Evolutionary conservation across 2,113 vertebrate genomes (phyloP), one percentile per base, ranked within the genome.

Genomic region (Grammomys dolichurus): DNA sequence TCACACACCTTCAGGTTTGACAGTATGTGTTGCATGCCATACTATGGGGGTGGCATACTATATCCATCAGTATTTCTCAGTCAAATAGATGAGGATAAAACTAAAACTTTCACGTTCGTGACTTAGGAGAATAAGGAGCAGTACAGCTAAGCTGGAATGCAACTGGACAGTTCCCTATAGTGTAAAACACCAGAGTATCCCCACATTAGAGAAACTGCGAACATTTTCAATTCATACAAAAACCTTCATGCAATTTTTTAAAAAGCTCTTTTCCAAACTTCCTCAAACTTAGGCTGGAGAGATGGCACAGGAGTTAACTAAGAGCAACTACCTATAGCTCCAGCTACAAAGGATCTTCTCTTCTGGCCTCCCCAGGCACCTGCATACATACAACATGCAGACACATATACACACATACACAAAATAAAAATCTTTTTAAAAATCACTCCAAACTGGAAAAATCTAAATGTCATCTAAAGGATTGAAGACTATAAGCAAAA

Each of bases 211-310:
- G 56, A 96, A 96, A 80, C 40, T 40, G 40, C 56, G 65, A 65
- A 90, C 13, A 92, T 24, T 63, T 87, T 51, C 67, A 19, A 20
- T 69, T 86, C 48, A 93, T n/a, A 82, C 48, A 90, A 90, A 96
- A 93, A 87, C 10, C 20, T 60, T 9, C 10, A 28, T 26, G 43
- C 20, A 73, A 22, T 12, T 75, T 40, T 75, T 75, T 75, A 24
- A 11, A 75, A 75, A 75, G 20, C 6, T 43, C 72, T 43, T 75
- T 72, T 72, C 36, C 33, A 72, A 72, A 72, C 14, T n/a, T n/a
- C 17, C 36, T 20, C 70, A 72, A n/a, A 19, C 33, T n/a, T 7
- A 17, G 31, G 36, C 70, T 72, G 70, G 36, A 72, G 36, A 72
- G 70, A 72, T 9, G 70, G 70, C 36, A 72, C 16, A 72, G 70